A percentile compares a stretch with the other conserved stretches of the same genome.
phyloP scores from a whole-genome alignment of 35 echinoderm and acorn worm genomes.

The Ophiothrix spiculata region DNA sequence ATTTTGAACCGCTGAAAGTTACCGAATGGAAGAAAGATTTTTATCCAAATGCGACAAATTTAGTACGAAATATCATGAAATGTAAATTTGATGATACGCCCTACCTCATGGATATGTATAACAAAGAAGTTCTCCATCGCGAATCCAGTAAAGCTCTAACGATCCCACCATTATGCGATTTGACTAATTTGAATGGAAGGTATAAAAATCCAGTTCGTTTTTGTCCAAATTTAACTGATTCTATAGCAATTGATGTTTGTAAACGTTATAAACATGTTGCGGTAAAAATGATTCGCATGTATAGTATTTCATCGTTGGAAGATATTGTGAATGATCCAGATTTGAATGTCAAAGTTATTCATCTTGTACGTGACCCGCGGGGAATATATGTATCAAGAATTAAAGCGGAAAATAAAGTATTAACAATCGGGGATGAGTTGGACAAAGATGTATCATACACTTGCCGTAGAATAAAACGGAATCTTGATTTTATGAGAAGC shows the following conservation, averaged over 20 bases:
- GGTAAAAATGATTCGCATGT: slow-evolving; percentile 74
- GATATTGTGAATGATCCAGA: neutral
- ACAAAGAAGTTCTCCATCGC: slow-evolving; percentile 70
- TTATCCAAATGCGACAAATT: slow-evolving; percentile 44
- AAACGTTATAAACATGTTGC: slow-evolving; percentile 45
- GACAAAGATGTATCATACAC: neutral
- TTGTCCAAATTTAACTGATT: slow-evolving; percentile 17
- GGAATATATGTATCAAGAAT: neutral
- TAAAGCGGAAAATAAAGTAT: neutral
- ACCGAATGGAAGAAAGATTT: slow-evolving; percentile 68
- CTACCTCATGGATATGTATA: slow-evolving; percentile 77
- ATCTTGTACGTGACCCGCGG: neutral
- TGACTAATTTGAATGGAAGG: neutral
- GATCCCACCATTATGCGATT: slow-evolving; percentile 57
- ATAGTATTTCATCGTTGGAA: slow-evolving; percentile 28
- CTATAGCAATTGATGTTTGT: slow-evolving; percentile 18
- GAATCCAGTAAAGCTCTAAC: slow-evolving; percentile 55
- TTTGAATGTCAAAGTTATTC: neutral
- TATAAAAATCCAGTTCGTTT: neutral
- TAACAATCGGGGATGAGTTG: neutral
- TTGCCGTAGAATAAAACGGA: neutral
- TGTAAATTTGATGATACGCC: slow-evolving; percentile 77
- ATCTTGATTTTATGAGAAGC: neutral
- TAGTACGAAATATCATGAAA: slow-evolving; percentile 52
- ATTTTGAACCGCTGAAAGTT: slow-evolving; percentile 94